Percentiles rank a stretch among this genome's conserved stretches.
phyloP scores from a whole-genome alignment of 2,113 vertebrate species.

The Rhabdomys dilectus region DNA sequence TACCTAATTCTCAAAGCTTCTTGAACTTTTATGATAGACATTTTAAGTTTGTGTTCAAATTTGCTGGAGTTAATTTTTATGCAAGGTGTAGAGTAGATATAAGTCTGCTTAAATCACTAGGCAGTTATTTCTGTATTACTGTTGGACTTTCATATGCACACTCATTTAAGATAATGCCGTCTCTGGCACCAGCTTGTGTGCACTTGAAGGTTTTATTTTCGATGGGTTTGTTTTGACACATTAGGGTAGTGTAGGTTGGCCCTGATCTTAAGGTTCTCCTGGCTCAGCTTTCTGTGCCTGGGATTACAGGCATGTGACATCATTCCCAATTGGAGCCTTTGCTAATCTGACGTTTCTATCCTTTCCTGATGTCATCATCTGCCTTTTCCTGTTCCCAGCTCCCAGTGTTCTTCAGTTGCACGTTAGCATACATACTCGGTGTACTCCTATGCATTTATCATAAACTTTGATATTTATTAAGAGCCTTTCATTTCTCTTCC shows the following conservation, averaged over 20 bases:
- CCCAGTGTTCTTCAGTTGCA: neutral
- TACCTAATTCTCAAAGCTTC: neutral
- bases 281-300: neutral
- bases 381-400: neutral
- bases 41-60: conserved; percentile 16
- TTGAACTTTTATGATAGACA: neutral
- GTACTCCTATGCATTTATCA: neutral
- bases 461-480: neutral
- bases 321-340: neutral
- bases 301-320: neutral
- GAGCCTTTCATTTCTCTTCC: neutral
- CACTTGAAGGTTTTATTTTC: neutral
- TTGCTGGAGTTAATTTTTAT: conserved; percentile 19
- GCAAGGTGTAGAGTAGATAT: neutral
- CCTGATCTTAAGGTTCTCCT: too few relatives aligned
- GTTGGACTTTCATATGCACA: neutral
- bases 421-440: neutral
- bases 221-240: neutral
- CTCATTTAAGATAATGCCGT: neutral
- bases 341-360: neutral
- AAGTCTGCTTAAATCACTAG: neutral
- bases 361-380: neutral
- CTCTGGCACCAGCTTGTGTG: neutral
- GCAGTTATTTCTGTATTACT: conserved; percentile 17
- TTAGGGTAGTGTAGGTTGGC: neutral